A percentile compares a stretch with the other conserved stretches of the same genome.
These are phyloP conservation scores for Aricia artaxerxes DNA, from an alignment of 2,888 invertebrate species.

Conservation along the genomic window DNA sequence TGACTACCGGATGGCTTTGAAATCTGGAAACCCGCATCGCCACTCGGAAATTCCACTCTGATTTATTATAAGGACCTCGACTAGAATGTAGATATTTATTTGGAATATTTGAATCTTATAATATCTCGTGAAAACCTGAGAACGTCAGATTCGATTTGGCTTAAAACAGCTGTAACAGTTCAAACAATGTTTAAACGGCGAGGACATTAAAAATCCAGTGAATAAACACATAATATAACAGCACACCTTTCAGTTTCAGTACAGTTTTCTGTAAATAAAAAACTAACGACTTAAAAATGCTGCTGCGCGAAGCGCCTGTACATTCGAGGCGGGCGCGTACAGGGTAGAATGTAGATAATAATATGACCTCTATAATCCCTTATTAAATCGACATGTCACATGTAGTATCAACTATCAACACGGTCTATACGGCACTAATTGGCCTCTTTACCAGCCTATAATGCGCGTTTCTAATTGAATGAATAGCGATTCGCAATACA, in stretches of 20 bases:
- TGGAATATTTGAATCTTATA: neutral
- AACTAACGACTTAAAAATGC: neutral
- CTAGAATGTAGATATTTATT: neutral
- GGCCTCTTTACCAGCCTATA: neutral
- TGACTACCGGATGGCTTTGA: slow-evolving; percentile 5
- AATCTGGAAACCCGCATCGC: neutral
- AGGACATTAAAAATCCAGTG: too few species aligned
- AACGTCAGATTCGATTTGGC: too few species aligned
- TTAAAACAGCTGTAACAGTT: too few species aligned
- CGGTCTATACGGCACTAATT: neutral
- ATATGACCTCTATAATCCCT: neutral
- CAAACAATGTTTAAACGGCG: too few species aligned
- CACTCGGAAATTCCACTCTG: neutral
- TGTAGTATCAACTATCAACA: neutral
- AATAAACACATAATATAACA: too few species aligned
- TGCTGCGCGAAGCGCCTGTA: neutral
- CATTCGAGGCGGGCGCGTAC: neutral
- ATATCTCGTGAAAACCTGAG: neutral
- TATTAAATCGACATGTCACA: neutral
- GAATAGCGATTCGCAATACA: slow-evolving; percentile 8
- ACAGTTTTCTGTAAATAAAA: too few species aligned
- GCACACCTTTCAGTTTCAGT: too few species aligned
- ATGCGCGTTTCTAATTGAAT: slow-evolving; percentile 15
- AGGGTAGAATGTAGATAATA: neutral
- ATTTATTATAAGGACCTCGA: neutral